These are phyloP conservation scores for Gymnorhina tibicen DNA, from an alignment of 2,113 vertebrate genomes.

Conservation along the genomic window DNA sequence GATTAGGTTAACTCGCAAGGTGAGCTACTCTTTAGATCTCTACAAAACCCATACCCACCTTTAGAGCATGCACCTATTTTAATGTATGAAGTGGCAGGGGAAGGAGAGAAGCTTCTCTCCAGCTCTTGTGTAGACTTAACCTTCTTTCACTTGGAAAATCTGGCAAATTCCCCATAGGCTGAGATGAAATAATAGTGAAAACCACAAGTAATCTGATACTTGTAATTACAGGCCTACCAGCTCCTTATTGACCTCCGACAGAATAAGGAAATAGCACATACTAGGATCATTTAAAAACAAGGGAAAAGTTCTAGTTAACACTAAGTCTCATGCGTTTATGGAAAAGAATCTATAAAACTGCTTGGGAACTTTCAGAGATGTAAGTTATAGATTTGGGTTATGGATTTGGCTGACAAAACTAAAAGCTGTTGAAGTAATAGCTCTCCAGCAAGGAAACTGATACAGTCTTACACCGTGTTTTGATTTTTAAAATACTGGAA, in stretches of 20 bases:
- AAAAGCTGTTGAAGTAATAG: not conserved
- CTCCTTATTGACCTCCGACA: not conserved
- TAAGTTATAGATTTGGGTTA: not conserved
- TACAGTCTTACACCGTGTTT: not conserved
- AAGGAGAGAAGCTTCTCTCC: not conserved
- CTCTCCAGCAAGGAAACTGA: not conserved
- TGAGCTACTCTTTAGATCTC: not conserved
- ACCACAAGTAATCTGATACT: not conserved
- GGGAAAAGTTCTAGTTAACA: not conserved
- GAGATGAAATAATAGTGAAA: slow-evolving; percentile 6
- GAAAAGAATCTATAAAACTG: not conserved
- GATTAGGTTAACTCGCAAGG: not conserved
- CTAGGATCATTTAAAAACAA: not conserved
- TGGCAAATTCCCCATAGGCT: not conserved
- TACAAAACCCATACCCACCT: not conserved
- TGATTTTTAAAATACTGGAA: not conserved
- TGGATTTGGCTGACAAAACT: not conserved
- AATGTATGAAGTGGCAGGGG: not conserved
- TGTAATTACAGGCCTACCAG: slow-evolving; percentile 9
- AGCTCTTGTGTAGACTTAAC: not conserved
- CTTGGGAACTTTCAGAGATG: not conserved
- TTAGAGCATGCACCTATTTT: not conserved
- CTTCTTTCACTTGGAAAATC: not conserved
- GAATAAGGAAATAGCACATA: not conserved
- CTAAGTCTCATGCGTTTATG: not conserved